Percentiles rank a stretch among this genome's conserved stretches.
These are phyloP conservation scores for Ctenosaura bakeri DNA, from an alignment of 2,797 vertebrate genomes.

Conservation along the genomic window DNA sequence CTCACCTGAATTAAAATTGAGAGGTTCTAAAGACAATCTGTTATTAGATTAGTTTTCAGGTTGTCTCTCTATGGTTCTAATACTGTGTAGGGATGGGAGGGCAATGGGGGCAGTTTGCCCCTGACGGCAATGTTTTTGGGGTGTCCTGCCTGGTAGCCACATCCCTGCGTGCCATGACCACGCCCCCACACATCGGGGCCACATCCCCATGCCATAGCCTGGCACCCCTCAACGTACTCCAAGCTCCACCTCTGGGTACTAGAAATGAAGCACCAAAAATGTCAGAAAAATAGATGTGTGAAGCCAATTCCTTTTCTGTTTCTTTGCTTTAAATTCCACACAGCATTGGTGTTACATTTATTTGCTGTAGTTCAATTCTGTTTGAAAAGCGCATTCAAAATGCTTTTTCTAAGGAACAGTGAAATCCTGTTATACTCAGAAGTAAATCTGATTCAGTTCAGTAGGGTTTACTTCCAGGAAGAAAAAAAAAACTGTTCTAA, in stretches of 20 bases:
- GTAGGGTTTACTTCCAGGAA: no score
- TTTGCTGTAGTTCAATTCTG: not conserved
- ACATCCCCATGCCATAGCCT: no score
- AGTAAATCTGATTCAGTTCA: no score
- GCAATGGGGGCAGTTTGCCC: no score
- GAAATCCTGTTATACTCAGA: not conserved
- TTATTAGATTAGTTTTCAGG: conserved; percentile 27
- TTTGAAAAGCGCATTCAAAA: conserved; percentile 15
- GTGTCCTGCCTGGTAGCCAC: no score
- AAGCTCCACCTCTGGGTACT: not conserved
- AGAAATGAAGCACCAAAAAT: not conserved
- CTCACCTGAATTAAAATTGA: conserved; percentile 10
- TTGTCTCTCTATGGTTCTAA: not conserved
- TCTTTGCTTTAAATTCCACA: conserved; percentile 29
- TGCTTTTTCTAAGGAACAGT: not conserved
- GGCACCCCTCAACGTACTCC: no score
- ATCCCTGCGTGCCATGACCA: no score
- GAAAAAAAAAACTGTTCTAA: no score
- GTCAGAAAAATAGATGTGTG: not conserved
- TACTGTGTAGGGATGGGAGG: no score
- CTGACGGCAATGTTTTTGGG: no score
- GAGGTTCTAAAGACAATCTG: conserved; percentile 33
- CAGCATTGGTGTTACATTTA: not conserved
- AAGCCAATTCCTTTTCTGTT: not conserved
- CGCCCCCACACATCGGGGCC: no score